phyloP scores from a whole-genome alignment of 2,888 invertebrate genomes.

The Apoda limacodes region DNA sequence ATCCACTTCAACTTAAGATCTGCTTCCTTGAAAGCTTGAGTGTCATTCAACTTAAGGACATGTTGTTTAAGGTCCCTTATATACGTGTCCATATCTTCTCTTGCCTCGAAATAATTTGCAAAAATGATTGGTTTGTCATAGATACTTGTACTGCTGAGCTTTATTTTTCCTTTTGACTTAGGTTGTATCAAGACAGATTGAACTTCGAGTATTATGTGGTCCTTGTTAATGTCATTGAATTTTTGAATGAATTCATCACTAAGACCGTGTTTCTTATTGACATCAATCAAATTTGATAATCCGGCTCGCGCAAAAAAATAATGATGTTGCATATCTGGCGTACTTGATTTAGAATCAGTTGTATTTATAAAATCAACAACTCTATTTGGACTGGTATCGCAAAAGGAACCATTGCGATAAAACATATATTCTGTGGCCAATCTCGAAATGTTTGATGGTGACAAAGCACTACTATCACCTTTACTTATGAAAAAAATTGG shows the following conservation, averaged over 20 bases:
- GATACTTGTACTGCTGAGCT: conserved; percentile 58
- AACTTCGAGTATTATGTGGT: conserved; percentile 37
- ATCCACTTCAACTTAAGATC: conserved; percentile 36
- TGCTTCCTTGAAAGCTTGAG: conserved; percentile 41
- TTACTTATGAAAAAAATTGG: conserved; percentile 31
- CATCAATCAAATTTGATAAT: conserved; percentile 25
- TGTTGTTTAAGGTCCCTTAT: conserved; percentile 47
- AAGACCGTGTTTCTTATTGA: conserved; percentile 29
- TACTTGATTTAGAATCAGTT: conserved; percentile 34
- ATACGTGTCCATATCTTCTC: conserved; percentile 58
- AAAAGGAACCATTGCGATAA: conserved; percentile 52
- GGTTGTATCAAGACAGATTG: conserved; percentile 51
- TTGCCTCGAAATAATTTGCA: conserved; percentile 71
- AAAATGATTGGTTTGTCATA: conserved; percentile 72
- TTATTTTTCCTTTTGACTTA: conserved; percentile 66
- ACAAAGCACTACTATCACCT: no score
- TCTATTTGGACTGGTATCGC: conserved; percentile 46
- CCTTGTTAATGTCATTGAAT: conserved; percentile 28
- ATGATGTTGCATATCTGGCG: conserved; percentile 65
- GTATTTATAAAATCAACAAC: conserved; percentile 65
- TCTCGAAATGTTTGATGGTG: no score
- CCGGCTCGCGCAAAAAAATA: conserved; percentile 33
- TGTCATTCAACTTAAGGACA: conserved; percentile 28
- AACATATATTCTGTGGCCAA: conserved; percentile 57
- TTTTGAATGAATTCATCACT: conserved; percentile 29